phyloP scores from a whole-genome alignment of 2,113 vertebrate genomes.

The Pygoscelis antarcticus region DNA sequence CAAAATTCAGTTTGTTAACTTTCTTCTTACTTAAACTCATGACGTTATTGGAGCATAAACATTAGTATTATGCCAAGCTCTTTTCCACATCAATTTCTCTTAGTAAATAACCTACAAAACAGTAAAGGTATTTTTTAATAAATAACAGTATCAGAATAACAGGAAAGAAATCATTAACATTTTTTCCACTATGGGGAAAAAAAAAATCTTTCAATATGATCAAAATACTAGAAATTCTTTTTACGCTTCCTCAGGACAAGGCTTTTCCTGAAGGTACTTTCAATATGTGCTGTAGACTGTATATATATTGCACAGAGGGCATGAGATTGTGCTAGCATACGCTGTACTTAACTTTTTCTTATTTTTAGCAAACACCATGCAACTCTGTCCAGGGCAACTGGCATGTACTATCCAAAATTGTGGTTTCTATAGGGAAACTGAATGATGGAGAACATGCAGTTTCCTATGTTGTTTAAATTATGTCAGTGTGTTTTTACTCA shows the following conservation, averaged over 20 bases:
- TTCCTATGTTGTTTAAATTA: conserved; percentile 27
- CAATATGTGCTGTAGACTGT: neutral
- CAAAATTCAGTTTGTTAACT: neutral
- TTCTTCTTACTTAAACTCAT: neutral
- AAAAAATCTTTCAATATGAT: neutral
- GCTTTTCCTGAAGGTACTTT: neutral
- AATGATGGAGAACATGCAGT: neutral
- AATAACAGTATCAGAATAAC: neutral
- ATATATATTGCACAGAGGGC: neutral
- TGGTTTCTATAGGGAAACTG: neutral
- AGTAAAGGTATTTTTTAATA: neutral
- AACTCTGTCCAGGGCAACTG: neutral
- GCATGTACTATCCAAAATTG: neutral
- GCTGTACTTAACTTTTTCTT: neutral
- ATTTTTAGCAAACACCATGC: neutral
- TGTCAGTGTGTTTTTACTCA: conserved; percentile 55
- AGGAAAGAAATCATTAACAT: neutral
- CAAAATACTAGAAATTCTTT: neutral
- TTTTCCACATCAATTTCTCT: neutral
- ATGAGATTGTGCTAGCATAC: neutral
- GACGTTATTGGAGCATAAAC: neutral
- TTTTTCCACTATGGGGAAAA: neutral
- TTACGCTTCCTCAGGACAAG: neutral
- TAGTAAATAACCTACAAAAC: neutral
- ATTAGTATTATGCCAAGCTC: neutral